Conservation (phyloP, 2,113 vertebrate genomes). For the Tetrao urogallus region DNA sequence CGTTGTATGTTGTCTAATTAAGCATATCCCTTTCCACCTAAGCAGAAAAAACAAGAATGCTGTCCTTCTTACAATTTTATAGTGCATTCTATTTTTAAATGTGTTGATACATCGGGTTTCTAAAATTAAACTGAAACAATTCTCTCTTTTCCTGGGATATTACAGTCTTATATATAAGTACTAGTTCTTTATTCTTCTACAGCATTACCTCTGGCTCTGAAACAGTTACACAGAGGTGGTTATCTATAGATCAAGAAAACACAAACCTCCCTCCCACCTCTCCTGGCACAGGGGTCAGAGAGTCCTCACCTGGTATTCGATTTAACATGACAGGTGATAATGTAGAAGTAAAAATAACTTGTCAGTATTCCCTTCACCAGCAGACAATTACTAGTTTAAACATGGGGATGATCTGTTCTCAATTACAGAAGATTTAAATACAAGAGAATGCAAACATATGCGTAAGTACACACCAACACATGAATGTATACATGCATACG, state of each 20-base stretch:
- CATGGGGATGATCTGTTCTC: neutral
- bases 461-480: neutral
- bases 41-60: neutral
- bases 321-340: constrained; percentile 58
- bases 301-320: constrained; percentile 53
- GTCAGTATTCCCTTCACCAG: constrained; percentile 28
- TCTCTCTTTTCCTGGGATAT: neutral
- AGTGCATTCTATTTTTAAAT: neutral
- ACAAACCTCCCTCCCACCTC: neutral
- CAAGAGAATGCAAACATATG: constrained; percentile 7
- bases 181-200: neutral
- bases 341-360: constrained; percentile 27
- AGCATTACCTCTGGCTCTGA: neutral
- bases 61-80: neutral
- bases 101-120: neutral
- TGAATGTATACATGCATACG: neutral
- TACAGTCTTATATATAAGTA: neutral
- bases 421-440: neutral
- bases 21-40: neutral
- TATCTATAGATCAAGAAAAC: constrained; percentile 53
- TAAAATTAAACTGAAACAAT: neutral
- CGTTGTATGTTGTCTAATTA: neutral
- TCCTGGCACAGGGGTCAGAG: neutral
- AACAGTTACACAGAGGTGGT: constrained; percentile 21
- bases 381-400: constrained; percentile 13